Evolutionary conservation across 1,140 invertebrate genomes (phyloP), one percentile per base, ranked within the genome.

Genomic region (Leptinotarsa lineolata): DNA sequence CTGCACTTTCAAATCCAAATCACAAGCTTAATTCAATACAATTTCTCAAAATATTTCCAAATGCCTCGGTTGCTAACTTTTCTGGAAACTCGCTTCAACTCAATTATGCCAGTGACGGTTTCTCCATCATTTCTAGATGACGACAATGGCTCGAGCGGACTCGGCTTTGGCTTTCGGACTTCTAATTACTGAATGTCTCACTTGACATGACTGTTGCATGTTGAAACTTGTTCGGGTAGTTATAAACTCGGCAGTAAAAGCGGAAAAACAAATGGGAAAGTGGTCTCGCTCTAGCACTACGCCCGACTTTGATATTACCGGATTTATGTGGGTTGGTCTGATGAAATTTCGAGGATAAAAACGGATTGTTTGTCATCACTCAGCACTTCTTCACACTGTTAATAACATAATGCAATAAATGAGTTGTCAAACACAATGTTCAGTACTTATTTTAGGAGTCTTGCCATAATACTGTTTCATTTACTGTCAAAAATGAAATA

Each of bases 211-310:
- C 48, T 54, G 48, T 54, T 54, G 48, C 48, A 54, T 18, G 48
- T 54, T 54, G 48, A 18, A 54, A 54, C 48, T 54, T 54, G 48
- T 54, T 54, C 13, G 48, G 48, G 48, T 54, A 39, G 30, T 54
- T 54, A 54, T 54, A 54, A 54, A 54, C 48, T 54, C 48, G 48
- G 48, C 48, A 54, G 15, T 6, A 54, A 54, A 54, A 54, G 48
- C 48, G 48, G 16, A 54, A 54, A 54, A 54, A 15, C 15, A 54
- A 54, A 15, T 15, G 15, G 16, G 48, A 54, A 15, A 16, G 48
- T 18, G 48, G 13, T 54, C 48, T 54, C 30, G 30, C 30, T 39
- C 16, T 18, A 54, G 48, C 48, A 39, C 30, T 8, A 39, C 8
- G 48, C 48, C 48, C 15, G 16, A 11, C 8, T 39, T 39, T 39